Evolutionary conservation across 1,140 invertebrate species (phyloP), one percentile per base, ranked within the genome.

Genomic region (Drosophila arawakana): DNA sequence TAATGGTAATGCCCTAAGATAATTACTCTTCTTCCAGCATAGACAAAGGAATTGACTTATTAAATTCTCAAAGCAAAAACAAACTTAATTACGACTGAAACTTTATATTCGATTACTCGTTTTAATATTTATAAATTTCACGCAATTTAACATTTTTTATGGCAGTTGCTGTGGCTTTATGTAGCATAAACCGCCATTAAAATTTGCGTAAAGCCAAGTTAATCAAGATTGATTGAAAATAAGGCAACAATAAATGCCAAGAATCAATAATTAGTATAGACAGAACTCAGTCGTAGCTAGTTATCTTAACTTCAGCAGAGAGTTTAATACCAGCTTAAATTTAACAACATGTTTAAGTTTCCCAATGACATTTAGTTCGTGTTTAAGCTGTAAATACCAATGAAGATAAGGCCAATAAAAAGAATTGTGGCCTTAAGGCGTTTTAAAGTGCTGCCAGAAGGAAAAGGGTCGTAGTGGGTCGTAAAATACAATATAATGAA

Each of bases 401-500:
- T n/a, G 11, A 6, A 61, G 68, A 60, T 76, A 73, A 71, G 54
- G 54, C 43, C 70, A 82, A 57, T 86, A 79, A 82, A 86, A 68
- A 68, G 58, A 54, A 52, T 30, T 30, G 25, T 30, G 25, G 63
- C 52, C 61, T 72, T 55, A 72, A 59, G 76, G 49, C 52, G 25
- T 57, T 30, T 35, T 35, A 52, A n/a, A 60, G 44, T 35, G 44
- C 25, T 3, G 41, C 55, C 9, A 34, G 47, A 6, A 52, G 39
- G 6, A 52, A 41, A 43, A 30, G 25, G 25, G 25, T 30, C 25
- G 25, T 30, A 30, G 25, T 30, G 25, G 10, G 41, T 57, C 59
- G 54, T 82, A 88, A 86, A 86, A 76, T 88, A 69, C 80, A 78
- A 78, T 79, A 88, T 80, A 86, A 86, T 88, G 68, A 79, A 86